These are phyloP conservation scores for Adelosebastes latens DNA, from an alignment of 2,797 vertebrate species.

Conservation along the genomic window DNA sequence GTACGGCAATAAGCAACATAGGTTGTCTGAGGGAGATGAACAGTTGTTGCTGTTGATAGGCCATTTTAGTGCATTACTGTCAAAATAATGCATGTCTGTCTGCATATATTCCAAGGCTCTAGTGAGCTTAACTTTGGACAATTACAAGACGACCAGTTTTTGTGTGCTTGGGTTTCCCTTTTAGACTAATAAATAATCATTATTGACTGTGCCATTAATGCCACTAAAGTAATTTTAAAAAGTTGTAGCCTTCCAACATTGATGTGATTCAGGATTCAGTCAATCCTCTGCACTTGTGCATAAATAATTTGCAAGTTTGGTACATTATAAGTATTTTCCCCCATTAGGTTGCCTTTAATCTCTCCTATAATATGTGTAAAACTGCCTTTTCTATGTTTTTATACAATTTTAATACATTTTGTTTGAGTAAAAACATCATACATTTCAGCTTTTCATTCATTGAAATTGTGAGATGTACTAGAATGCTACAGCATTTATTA, in stretches of 20 bases:
- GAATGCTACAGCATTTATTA: background rate
- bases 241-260: conserved; percentile 6
- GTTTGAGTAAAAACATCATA: background rate
- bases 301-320: background rate
- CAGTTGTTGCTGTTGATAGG: conserved; percentile 85
- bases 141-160: conserved; percentile 56
- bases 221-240: conserved; percentile 32
- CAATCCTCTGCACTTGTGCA: background rate
- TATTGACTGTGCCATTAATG: conserved; percentile 47
- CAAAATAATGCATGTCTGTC: conserved; percentile 85
- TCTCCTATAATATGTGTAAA: background rate
- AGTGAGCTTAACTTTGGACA: conserved; percentile 74
- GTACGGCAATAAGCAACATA: conserved; percentile 83
- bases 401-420: background rate
- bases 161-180: conserved; percentile 43
- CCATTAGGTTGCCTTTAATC: background rate
- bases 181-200: conserved; percentile 54
- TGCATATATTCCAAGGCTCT: conserved; percentile 73
- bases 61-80: conserved; percentile 87
- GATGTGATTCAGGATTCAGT: conserved; percentile 15
- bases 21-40: conserved; percentile 82
- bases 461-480: background rate
- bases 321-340: background rate
- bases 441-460: background rate
- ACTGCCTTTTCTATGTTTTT: background rate